phyloP scores from a whole-genome alignment of 1,140 invertebrate genomes.

The Drosophila mayri region DNA sequence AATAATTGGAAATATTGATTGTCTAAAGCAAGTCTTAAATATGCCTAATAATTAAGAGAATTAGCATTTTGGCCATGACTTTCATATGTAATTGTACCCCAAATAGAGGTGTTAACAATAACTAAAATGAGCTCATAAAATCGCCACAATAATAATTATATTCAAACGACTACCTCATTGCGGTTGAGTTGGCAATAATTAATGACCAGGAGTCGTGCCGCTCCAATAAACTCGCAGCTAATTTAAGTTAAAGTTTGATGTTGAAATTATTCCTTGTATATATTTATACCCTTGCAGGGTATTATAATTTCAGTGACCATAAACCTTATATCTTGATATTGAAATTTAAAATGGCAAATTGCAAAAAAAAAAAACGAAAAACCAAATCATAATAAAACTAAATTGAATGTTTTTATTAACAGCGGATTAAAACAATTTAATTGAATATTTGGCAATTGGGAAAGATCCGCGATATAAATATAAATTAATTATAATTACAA shows the following conservation, averaged over 20 bases:
- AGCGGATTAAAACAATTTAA: too few relatives aligned
- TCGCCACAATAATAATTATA: conserved; percentile 8
- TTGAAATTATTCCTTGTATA: background rate
- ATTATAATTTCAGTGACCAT: too few relatives aligned
- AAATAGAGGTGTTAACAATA: conserved; percentile 8
- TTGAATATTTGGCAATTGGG: too few relatives aligned
- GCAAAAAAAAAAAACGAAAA: too few relatives aligned
- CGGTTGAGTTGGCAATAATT: conserved; percentile 23
- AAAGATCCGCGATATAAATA: too few relatives aligned
- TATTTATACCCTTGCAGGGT: too few relatives aligned
- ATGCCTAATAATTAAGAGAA: conserved; percentile 3
- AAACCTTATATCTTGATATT: too few relatives aligned
- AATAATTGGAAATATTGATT: background rate
- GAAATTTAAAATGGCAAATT: too few relatives aligned
- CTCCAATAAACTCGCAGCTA: background rate
- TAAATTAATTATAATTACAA: too few relatives aligned
- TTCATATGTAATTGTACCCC: background rate
- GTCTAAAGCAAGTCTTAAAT: background rate
- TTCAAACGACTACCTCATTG: conserved; percentile 7
- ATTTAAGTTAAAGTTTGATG: conserved; percentile 13
- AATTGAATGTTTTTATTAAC: too few relatives aligned
- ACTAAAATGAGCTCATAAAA: conserved; percentile 10
- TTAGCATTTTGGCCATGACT: conserved; percentile 11
- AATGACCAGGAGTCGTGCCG: conserved; percentile 3
- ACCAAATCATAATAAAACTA: too few relatives aligned